Conservation (phyloP, 2,797 vertebrate species). For the Sphenodon punctatus region DNA sequence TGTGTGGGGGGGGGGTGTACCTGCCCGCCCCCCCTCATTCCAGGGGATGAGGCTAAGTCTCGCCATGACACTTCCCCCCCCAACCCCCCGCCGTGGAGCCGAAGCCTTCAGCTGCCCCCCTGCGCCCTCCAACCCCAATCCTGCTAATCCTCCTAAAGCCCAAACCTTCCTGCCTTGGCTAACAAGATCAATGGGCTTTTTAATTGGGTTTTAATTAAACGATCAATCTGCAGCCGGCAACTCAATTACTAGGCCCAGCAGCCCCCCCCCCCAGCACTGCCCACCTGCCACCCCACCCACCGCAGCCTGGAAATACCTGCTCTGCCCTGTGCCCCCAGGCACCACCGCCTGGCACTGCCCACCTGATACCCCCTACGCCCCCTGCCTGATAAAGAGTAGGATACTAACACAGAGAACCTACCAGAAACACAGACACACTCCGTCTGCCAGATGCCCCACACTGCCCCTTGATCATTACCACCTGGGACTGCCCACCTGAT, state of each 20-base stretch:
- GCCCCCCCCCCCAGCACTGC: too few relatives aligned
- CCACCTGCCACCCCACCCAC: not conserved
- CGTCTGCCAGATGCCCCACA: too few relatives aligned
- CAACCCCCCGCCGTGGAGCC: too few relatives aligned
- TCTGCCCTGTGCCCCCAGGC: not conserved
- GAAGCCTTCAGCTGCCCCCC: too few relatives aligned
- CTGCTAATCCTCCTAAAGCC: constrained; percentile 48
- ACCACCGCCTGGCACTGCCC: not conserved
- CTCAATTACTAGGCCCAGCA: constrained; percentile 38
- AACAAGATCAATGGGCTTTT: constrained; percentile 72
- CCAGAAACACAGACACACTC: too few relatives aligned
- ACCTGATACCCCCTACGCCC: too few relatives aligned
- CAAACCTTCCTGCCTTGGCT: constrained; percentile 43
- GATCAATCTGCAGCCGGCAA: constrained; percentile 67
- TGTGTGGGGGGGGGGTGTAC: too few relatives aligned
- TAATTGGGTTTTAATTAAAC: constrained; percentile 77
- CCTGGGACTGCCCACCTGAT: too few relatives aligned
- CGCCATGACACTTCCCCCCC: not conserved
- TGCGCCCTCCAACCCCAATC: fast-evolving
- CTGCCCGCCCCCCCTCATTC: not conserved
- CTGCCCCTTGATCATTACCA: too few relatives aligned
- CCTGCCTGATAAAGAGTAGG: too few relatives aligned
- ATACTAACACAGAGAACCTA: too few relatives aligned
- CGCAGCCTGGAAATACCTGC: too few relatives aligned
- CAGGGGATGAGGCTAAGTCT: not conserved